Conservation (phyloP, 2,797 vertebrate species). For the Steatocranus sp. region DNA sequence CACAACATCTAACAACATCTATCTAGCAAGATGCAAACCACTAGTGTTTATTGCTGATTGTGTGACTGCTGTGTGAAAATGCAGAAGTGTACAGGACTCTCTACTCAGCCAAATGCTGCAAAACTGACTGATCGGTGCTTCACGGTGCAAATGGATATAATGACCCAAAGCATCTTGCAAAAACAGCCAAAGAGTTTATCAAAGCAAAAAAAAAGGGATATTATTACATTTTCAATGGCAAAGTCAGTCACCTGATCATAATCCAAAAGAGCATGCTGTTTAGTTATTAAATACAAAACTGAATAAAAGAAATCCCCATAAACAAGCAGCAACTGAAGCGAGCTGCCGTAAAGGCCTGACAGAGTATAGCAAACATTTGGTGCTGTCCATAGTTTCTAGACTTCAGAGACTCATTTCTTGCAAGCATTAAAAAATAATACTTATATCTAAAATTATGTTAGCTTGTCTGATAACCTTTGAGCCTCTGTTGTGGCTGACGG, state of each 20-base stretch:
- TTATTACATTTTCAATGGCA: neutral
- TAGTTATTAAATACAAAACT: neutral
- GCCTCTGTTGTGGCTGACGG: neutral
- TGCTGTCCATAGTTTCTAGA: neutral
- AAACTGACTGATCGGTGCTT: neutral
- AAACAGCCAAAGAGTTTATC: neutral
- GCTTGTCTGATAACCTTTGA: neutral
- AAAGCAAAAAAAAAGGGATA: neutral
- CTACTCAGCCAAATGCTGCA: neutral
- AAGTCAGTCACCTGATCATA: neutral
- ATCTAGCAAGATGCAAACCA: neutral
- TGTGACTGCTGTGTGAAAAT: neutral
- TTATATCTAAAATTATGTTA: neutral
- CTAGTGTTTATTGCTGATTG: neutral
- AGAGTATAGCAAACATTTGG: neutral
- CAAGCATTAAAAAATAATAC: neutral
- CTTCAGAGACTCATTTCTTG: neutral
- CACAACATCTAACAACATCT: neutral
- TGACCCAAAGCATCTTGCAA: neutral
- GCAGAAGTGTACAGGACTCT: neutral
- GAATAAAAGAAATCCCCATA: neutral
- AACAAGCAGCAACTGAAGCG: neutral
- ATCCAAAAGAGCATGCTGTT: neutral
- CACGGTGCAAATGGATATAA: neutral
- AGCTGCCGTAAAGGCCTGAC: neutral